Evolutionary conservation across 2,888 invertebrate species (phyloP), one percentile per base, ranked within the genome.

Genomic region (Cyclophora albipunctata): DNA sequence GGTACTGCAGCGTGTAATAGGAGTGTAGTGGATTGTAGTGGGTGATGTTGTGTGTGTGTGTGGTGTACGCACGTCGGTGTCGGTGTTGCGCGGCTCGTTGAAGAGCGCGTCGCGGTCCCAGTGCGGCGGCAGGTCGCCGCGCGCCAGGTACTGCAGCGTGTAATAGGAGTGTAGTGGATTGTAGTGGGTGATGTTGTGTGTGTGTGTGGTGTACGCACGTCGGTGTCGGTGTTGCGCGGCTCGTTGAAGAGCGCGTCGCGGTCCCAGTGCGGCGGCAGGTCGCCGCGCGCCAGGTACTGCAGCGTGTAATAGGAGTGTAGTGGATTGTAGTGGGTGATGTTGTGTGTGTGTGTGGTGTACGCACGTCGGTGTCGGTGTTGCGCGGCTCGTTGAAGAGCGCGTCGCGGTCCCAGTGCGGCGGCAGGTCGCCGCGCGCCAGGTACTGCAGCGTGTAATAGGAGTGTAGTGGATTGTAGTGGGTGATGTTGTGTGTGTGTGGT

Each of bases 211-310:
- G 20, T 20, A 20, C 20, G 20, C 20, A 81, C 84, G 76, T 95
- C 96, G 41, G 95, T 95, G 37, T 93, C 92, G 53, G 94, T 95
- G 66, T 94, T 95, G 62, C 92, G 92, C 40, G 94, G 66, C 88
- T 87, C 89, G 62, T 87, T 85, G 67, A 98, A 96, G 3, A 98
- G 89, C 4, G 95, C 91, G 73, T 96, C 96, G 46, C 94, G 91
- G 77, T 98, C 97, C 98, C 98, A 98, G 75, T 96, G 96, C 0
- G 95, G 92, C 4, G 98, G 98, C 58, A 98, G 86, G 66, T 95
- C 95, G 67, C 94, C 94, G 70, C 94, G 93, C 74, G 97, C 96
- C 58, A 96, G 90, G 82, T 95, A 98, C 71, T 94, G 91, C 45
- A 96, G 76, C 0, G 97, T 98, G 60, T n/a, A 20, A 20, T 20